Base-by-base conservation (phyloP, 2,113 vertebrate genomes). In the Origma solitaria region DNA sequence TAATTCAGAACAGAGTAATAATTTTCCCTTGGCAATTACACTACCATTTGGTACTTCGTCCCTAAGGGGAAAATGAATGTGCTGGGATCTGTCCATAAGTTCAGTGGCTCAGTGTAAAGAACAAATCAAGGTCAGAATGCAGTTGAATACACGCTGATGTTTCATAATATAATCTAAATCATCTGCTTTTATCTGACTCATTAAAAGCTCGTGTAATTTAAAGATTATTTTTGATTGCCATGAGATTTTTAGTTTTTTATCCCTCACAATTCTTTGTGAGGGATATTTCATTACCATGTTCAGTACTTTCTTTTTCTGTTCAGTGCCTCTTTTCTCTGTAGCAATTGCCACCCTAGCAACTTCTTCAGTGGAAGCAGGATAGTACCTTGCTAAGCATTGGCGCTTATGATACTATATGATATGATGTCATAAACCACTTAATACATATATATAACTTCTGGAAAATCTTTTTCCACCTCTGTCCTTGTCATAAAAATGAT, bases 1-100 rank as follows among this genome's bases (percentile, higher is more conserved):
- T 98, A 98, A 98, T 98, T 98, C 93, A 97, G 94, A 97, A 93
- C 81, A 94, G 95, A 97, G 96, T 97, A 97, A 98, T 98, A 98
- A 98, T 98, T 98, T 98, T 98, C 97, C 96, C 96, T 97, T 97
- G 97, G 97, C 96, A 97, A 98, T 98, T 98, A 98, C 96, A 95
- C 97, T 97, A 95, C 97, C 97, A 98, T 98, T 98, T 98, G 98
- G 97, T 98, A 96, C 95, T 98, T 98, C 97, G 97, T 98, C 97
- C 97, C 97, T 97, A 97, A 96, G 96, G 97, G 97, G 92, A 95
- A 98, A 97, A 98, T 96, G 97, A 97, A 97, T 98, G 95, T 94
- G 77, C 94, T 96, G 92, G 93, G 96, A 94, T 98, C 96, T 97
- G 90, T 97, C 96, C 96, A 61, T 96, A 97, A 97, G 96, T 97